These are phyloP conservation scores for Aphis craccivora DNA, from an alignment of 1,140 invertebrate genomes.

Conservation along the genomic window DNA sequence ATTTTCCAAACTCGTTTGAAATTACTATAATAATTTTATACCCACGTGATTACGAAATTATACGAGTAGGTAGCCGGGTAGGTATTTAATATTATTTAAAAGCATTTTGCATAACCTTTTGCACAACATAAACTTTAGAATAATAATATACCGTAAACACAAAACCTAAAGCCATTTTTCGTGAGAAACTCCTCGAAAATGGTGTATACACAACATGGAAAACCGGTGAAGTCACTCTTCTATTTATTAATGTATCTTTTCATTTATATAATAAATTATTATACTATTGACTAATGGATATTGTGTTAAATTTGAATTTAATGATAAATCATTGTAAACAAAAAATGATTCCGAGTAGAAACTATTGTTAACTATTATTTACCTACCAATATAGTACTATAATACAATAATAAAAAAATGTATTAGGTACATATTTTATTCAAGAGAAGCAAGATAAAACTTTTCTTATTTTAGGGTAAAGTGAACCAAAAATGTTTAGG, in stretches of 20 bases:
- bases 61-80: neutral
- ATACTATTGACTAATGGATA: neutral
- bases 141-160: neutral
- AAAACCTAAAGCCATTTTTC: neutral
- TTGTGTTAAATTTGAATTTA: neutral
- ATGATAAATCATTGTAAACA: neutral
- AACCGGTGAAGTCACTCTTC: neutral
- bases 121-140: too few relatives aligned
- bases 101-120: neutral
- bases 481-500: too few relatives aligned
- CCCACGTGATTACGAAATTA: neutral
- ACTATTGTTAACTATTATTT: neutral
- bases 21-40: neutral
- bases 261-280: neutral
- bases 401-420: too few relatives aligned
- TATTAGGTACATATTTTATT: too few relatives aligned
- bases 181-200: neutral
- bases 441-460: too few relatives aligned
- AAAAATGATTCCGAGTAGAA: neutral
- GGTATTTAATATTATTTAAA: constrained; percentile 12
- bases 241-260: neutral
- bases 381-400: too few relatives aligned
- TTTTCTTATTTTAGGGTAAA: too few relatives aligned
- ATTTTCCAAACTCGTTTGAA: neutral
- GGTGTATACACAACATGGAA: neutral